Base-by-base conservation (phyloP, 1,140 invertebrate species). In the Oscheius sp. region DNA sequence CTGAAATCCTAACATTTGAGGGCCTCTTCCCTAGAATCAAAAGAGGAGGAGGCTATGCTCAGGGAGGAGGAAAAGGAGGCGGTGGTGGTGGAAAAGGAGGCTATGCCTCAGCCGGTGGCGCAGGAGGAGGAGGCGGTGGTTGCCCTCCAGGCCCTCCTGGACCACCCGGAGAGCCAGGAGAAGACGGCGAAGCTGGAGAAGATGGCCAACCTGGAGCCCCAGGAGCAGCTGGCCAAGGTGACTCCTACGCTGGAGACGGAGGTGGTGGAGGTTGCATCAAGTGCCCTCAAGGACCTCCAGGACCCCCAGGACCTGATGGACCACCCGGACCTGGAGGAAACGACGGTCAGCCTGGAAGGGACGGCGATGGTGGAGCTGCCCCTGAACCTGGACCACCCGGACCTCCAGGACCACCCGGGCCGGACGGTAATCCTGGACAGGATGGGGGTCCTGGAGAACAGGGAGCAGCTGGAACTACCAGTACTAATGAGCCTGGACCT, bases 221-320 rank as follows among this genome's bases (percentile, higher is more conserved):
- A 7, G 62, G 62, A 65, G 36, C 29, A 34, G 62, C 62, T 46
- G 62, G 62, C 29, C 23, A 26, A 2, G 13, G 36, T 45, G 62
- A 65, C 13, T n/a, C 62, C 7, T 65, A 45, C 20, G 36, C 38
- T 1, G 62, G 62, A 65, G n/a, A n/a, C n/a, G n/a, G n/a, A n/a
- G 36, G 36, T 29, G 62, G 26, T 31, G 62, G 62, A 42, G 49
- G 49, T 31, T 72, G 69, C 38, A 72, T 72, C 42, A 65, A 34
- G 2, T 72, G 69, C n/a, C 61, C 61, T 23, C 35, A 42, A 3
- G 73, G 73, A 69, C 73, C 73, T 28, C 49, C 65, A 35, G 73
- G 73, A 68, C 64, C 64, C 31, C 65, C 73, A 38, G 73, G 73
- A 61, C 34, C 64, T n/a, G 42, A 55, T 23, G 73, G 73, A 61